These are phyloP conservation scores for Nephrocerus scutellatus DNA, from an alignment of 2,888 invertebrate genomes.

Conservation along the genomic window DNA sequence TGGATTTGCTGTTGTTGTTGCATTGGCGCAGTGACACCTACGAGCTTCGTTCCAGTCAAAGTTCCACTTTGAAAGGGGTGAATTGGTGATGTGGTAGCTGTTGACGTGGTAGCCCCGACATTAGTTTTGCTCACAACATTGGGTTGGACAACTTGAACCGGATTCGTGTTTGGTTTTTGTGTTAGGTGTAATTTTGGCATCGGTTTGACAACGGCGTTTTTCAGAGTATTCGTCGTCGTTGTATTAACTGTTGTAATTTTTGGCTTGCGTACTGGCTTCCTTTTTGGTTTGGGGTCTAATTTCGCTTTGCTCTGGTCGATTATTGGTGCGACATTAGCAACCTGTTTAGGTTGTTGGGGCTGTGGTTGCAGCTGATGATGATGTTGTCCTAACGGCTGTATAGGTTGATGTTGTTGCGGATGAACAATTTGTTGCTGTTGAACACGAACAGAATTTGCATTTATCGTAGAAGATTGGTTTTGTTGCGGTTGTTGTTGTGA, in stretches of 20 bases:
- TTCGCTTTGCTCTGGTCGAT: conserved; percentile 47
- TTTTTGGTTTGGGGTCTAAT: conserved; percentile 34
- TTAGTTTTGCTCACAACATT: conserved; percentile 43
- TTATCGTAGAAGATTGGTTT: conserved; percentile 1
- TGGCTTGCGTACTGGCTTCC: conserved; percentile 39
- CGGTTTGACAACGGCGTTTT: conserved; percentile 45
- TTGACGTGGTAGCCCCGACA: conserved; percentile 29
- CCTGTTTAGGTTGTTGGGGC: conserved; percentile 40
- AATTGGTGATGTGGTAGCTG: conserved; percentile 32
- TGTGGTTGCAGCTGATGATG: conserved; percentile 27
- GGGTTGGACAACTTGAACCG: conserved; percentile 45
- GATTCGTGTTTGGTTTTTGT: conserved; percentile 44
- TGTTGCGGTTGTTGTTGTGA: conserved; percentile 12
- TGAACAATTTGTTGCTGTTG: conserved; percentile 44
- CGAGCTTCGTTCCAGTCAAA: conserved; percentile 41
- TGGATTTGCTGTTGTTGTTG: conserved; percentile 36
- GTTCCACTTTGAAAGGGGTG: conserved; percentile 41
- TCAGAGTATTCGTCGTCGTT: conserved; percentile 27
- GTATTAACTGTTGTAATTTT: conserved; percentile 34
- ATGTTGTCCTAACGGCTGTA: conserved; percentile 34
- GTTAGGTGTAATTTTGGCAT: conserved; percentile 45
- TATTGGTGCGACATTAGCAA: conserved; percentile 46
- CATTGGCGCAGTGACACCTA: conserved; percentile 46
- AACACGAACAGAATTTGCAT: not conserved
- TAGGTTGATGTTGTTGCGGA: conserved; percentile 30